phyloP scores from a whole-genome alignment of 2,888 invertebrate species.

The Stenotaenia linearis region DNA sequence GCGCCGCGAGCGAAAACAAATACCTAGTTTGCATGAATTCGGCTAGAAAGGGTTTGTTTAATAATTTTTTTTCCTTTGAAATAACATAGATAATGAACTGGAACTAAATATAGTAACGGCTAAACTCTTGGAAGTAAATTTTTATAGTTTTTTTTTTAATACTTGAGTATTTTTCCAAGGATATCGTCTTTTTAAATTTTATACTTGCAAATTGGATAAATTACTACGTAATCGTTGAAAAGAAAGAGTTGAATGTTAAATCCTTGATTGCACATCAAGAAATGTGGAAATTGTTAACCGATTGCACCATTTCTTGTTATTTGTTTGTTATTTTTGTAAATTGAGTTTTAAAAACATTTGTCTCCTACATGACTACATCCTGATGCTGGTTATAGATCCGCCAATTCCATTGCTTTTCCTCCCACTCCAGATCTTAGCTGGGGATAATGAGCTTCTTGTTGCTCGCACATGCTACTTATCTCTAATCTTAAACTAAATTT shows the following conservation, averaged over 20 bases:
- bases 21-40: too few relatives aligned
- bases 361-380: constrained; percentile 10
- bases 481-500: constrained; percentile 7
- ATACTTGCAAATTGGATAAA: too few relatives aligned
- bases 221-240: too few relatives aligned
- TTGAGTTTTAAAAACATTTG: background rate
- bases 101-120: background rate
- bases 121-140: background rate
- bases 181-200: background rate
- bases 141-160: background rate
- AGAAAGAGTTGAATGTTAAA: too few relatives aligned
- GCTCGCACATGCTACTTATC: constrained; percentile 6
- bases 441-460: constrained; percentile 24
- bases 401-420: constrained; percentile 2
- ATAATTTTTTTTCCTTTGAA: background rate
- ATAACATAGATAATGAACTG: constrained; percentile 10
- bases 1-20: too few relatives aligned
- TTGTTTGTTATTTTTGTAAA: background rate
- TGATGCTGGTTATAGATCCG: constrained; percentile 16
- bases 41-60: background rate
- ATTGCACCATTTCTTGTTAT: background rate
- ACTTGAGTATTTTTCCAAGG: constrained; percentile 5
- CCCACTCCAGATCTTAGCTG: constrained; percentile 3
- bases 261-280: too few relatives aligned
- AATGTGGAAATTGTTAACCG: background rate